phyloP scores from a whole-genome alignment of 2,888 invertebrate genomes.

The Notodonta ziczac region DNA sequence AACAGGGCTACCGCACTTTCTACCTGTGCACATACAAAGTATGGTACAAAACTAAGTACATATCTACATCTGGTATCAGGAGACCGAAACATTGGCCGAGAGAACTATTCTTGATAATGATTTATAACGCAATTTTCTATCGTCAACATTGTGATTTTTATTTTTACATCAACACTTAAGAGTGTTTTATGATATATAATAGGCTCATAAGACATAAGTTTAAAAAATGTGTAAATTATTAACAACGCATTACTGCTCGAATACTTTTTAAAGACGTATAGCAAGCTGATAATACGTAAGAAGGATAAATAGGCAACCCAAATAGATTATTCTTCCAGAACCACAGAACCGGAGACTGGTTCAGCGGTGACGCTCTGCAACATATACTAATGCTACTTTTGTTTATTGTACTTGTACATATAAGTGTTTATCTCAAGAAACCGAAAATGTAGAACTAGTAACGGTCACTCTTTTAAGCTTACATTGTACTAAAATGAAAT shows the following conservation, averaged over 20 bases:
- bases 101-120: no score
- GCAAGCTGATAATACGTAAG: not conserved
- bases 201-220: no score
- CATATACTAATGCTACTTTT: not conserved
- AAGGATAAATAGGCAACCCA: not conserved
- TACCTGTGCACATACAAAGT: slow-evolving; percentile 6
- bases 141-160: no score
- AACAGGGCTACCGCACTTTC: slow-evolving; percentile 38
- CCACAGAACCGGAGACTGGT: not conserved
- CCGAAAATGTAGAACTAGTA: no score
- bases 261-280: not conserved
- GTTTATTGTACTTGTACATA: not conserved
- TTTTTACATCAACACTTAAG: no score
- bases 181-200: no score
- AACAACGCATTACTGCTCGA: no score
- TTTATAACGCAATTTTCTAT: no score
- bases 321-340: not conserved
- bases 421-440: not conserved
- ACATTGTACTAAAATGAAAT: no score
- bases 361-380: not conserved
- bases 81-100: not conserved
- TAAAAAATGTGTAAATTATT: no score
- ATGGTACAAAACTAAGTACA: no score
- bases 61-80: not conserved
- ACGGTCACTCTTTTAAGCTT: no score